phyloP scores from a whole-genome alignment of 2,888 invertebrate genomes.

The Oasisia sp. region DNA sequence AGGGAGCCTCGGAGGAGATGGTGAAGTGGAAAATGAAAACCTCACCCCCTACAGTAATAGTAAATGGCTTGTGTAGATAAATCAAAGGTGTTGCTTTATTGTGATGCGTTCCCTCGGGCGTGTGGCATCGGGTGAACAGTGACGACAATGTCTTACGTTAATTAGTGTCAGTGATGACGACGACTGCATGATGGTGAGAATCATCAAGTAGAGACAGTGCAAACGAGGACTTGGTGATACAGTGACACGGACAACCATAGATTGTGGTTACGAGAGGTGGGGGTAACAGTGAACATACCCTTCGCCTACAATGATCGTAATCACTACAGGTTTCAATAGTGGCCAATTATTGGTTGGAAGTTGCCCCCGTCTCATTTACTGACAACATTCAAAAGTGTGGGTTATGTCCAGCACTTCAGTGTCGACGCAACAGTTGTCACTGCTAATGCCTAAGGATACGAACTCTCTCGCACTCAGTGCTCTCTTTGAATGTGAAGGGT shows the following conservation, averaged over 20 bases:
- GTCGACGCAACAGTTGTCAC: background rate
- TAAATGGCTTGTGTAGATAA: too few species aligned
- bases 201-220: background rate
- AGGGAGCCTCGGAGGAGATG: too few species aligned
- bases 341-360: background rate
- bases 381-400: background rate
- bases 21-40: too few species aligned
- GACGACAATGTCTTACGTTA: too few species aligned
- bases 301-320: background rate
- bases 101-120: too few species aligned
- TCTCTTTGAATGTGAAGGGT: background rate
- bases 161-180: too few species aligned
- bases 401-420: background rate
- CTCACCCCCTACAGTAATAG: too few species aligned
- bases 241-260: background rate
- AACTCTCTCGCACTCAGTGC: background rate
- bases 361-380: background rate
- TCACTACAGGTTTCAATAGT: background rate
- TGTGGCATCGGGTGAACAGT: too few species aligned
- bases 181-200: background rate
- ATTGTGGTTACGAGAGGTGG: background rate
- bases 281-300: background rate
- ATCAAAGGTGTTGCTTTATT: too few species aligned
- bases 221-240: background rate
- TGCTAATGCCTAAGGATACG: background rate